Evolutionary conservation across 2,797 vertebrate species (phyloP).

Genomic region (Syndactyla subalaris): DNA sequence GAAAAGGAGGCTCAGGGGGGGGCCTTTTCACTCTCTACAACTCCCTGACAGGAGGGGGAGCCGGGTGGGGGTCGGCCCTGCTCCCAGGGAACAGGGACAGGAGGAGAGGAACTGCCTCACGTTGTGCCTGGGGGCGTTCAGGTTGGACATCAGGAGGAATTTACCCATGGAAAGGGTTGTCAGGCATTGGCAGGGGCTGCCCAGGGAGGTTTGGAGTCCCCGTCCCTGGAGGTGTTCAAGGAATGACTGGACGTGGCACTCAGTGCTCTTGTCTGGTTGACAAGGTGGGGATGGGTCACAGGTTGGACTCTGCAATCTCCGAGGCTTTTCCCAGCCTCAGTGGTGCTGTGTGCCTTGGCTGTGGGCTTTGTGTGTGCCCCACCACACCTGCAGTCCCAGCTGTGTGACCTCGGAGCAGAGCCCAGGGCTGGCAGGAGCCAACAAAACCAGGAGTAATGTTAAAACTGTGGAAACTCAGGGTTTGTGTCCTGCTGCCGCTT

Average conservation of each 20-base stretch:
- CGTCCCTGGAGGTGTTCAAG: rapidly evolving
- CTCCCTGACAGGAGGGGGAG: background rate
- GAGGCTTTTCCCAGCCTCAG: background rate
- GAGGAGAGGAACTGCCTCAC: background rate
- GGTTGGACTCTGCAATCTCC: background rate
- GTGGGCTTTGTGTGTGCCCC: background rate
- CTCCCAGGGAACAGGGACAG: background rate
- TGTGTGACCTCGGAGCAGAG: background rate
- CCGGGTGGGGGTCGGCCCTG: background rate
- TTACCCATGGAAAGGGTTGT: rapidly evolving
- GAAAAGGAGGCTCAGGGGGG: background rate
- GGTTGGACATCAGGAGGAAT: rapidly evolving
- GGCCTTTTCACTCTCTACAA: background rate
- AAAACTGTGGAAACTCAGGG: background rate
- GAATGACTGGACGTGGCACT: rapidly evolving
- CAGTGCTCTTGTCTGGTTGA: rapidly evolving
- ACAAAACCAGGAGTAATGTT: background rate
- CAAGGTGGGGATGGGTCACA: rapidly evolving
- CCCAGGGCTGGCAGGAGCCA: background rate
- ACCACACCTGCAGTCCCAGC: rapidly evolving
- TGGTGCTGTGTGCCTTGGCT: background rate
- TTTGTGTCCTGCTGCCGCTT: background rate
- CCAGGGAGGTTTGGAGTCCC: background rate
- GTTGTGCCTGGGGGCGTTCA: background rate
- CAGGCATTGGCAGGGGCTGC: background rate